Evolutionary conservation across 2,113 vertebrate genomes (phyloP), one percentile per base, ranked within the genome.

Genomic region (Nothocercus nigrocapillus): DNA sequence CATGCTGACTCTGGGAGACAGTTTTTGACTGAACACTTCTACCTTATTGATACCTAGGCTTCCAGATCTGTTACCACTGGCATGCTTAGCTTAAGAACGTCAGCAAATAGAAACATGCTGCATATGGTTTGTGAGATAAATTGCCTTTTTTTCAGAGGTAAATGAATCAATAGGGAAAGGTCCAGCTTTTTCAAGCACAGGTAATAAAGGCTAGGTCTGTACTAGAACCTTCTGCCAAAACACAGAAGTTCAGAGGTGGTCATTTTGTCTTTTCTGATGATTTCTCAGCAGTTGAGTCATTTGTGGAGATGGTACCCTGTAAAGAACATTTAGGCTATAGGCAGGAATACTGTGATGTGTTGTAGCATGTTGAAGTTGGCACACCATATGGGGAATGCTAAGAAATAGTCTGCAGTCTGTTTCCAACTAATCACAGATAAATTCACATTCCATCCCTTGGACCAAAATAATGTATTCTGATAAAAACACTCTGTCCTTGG

Each of bases 321-420:
- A 32, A 59, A 40, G 73, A 59, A 42, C 5, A 67, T 34, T 58
- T 82, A 51, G 75, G 9, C 53, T 54, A 30, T 24, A 14, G 3
- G 3, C 2, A 49, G 61, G 40, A 54, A n/a, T 1, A 1, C 58
- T 40, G 53, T 0, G 21, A 38, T 9, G 0, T 1, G 21, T 47
- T 34, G 22, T 27, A 21, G 45, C 13, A 0, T 1, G 18, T 40
- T 34, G 2, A 32, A 51, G n/a, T 47, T 49, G 40, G 36, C 36
- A 20, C 27, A 7, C 24, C 2, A 0, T 8, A 4, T 22, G 25
- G n/a, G 63, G 27, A 20, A 18, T 11, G 69, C 30, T 66, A 6
- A 2, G 13, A 4, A 47, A 28, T 6, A 38, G 9, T 22, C 32
- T 62, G 59, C 34, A 14, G 22, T 34, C 69, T 70, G 17, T 40